Evolutionary conservation across 2,888 invertebrate species (phyloP).

Genomic region (Drosophila silvestris): DNA sequence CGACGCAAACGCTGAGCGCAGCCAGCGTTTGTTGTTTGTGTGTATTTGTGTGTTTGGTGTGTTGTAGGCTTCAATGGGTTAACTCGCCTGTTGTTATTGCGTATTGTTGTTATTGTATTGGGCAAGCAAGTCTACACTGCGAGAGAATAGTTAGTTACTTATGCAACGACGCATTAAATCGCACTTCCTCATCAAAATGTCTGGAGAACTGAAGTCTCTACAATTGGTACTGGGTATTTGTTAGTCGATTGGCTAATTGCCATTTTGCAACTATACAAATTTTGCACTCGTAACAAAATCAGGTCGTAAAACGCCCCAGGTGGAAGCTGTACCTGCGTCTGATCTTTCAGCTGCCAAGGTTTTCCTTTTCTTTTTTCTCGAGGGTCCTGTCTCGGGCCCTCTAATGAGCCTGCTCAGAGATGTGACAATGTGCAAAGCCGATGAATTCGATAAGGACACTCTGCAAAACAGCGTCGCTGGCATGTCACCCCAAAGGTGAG

Average conservation of each 20-base stretch:
- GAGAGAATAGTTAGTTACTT: background rate
- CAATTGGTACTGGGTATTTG: background rate
- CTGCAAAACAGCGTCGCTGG: background rate
- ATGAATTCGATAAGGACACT: background rate
- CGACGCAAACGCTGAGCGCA: constrained; percentile 35
- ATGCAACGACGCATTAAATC: background rate
- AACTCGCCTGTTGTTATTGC: constrained; percentile 38
- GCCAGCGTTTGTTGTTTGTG: constrained; percentile 23
- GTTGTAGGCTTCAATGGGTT: constrained; percentile 57
- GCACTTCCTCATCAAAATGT: background rate
- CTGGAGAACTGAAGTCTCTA: too few relatives aligned
- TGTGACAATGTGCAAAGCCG: background rate
- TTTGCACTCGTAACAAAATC: background rate
- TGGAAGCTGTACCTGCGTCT: background rate
- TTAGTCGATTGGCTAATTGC: background rate
- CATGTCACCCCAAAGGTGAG: background rate
- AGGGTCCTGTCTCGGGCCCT: background rate
- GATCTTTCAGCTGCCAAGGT: constrained; percentile 7
- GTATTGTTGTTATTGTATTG: constrained; percentile 29
- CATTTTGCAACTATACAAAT: background rate
- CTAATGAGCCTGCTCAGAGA: constrained; percentile 1
- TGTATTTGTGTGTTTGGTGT: constrained; percentile 5
- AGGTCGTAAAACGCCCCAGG: background rate
- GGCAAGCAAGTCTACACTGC: constrained; percentile 18
- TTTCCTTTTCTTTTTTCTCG: background rate